Evolutionary conservation across 2,797 vertebrate species (phyloP), one percentile per base, ranked within the genome.

Genomic region (Pantherophis vulpinus): DNA sequence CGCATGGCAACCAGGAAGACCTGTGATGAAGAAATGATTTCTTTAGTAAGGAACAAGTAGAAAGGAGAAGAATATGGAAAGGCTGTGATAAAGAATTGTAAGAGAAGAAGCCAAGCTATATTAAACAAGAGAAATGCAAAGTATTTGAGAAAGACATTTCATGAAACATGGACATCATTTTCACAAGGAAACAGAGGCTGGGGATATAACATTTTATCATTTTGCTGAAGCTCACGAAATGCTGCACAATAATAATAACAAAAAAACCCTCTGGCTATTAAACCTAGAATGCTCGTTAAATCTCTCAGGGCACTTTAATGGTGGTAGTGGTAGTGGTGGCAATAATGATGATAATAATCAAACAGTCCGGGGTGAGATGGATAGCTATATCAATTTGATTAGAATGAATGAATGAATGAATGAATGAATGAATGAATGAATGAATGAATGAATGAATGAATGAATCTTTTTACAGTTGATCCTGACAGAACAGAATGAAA

Each of bases 21-120:
- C 70, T 87, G 95, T 92, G 92, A 93, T 92, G 93, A 95, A 92
- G 93, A 96, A 95, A 96, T 92, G 42, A 96, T 96, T 47, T 96
- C 93, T 90, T 83, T 47, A 96, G 87, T 32, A 60, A 93, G 93
- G 93, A 94, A 96, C 94, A 94, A 95, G 94, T 86, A 95, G 42
- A 93, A 96, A 96, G 94, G 93, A 93, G 94, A 96, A 91, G 0
- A 56, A 91, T 93, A 93, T 83, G 91, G 74, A 96, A 96, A 97
- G 94, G 86, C 93, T 9, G 90, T 23, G 87, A 93, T 95, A 95
- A 96, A 96, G 91, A 96, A 94, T 94, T 96, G 87, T 2, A 86
- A 93, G 70, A 87, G 79, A 94, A 87, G 70, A 83, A 90, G 25
- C 51, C 90, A 97, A 91, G 95, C 95, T 94, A 94, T 18, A 91